Percentiles rank a stretch among this genome's conserved stretches.
Conservation (phyloP, 2,888 invertebrate genomes). For the Pollenia amentaria region DNA sequence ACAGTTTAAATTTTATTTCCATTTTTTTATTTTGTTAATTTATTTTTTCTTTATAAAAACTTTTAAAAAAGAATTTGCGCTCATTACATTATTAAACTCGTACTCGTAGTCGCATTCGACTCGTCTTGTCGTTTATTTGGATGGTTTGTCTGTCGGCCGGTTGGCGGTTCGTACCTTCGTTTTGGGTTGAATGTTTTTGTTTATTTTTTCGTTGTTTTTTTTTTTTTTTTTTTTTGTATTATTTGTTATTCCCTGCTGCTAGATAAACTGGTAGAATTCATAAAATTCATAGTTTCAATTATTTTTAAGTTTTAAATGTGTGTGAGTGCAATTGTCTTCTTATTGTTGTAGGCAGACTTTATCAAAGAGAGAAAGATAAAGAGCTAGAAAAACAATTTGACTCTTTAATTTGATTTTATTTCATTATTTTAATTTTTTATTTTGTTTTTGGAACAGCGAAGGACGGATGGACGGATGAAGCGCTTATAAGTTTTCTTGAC, state of each 20-base stretch:
- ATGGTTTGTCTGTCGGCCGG: slow-evolving; percentile 15
- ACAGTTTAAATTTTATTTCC: slow-evolving; percentile 51
- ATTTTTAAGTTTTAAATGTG: slow-evolving; percentile 45
- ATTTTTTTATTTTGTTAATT: slow-evolving; percentile 23
- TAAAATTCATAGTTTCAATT: slow-evolving; percentile 68
- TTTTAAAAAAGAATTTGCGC: slow-evolving; percentile 61
- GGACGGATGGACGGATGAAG: slow-evolving; percentile 64
- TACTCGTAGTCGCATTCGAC: slow-evolving; percentile 7
- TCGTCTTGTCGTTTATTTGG: slow-evolving; percentile 44
- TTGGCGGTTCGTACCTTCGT: neutral
- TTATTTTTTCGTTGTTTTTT: slow-evolving; percentile 26
- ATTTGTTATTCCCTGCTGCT: slow-evolving; percentile 61
- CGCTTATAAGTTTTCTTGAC: slow-evolving; percentile 73
- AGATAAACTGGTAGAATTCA: slow-evolving; percentile 70
- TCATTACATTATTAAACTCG: slow-evolving; percentile 67
- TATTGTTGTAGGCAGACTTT: neutral
- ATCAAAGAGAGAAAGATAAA: neutral
- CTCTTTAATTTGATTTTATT: slow-evolving; percentile 70
- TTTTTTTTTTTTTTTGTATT: slow-evolving; percentile 25
- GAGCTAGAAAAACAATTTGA: slow-evolving; percentile 50
- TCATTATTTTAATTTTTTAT: slow-evolving; percentile 34
- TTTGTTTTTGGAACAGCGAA: slow-evolving; percentile 67
- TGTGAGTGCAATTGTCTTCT: slow-evolving; percentile 32
- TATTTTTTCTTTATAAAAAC: slow-evolving; percentile 30
- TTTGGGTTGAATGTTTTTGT: slow-evolving; percentile 8